phyloP scores from a whole-genome alignment of 2,113 vertebrate species.

The Sialia sialis region DNA sequence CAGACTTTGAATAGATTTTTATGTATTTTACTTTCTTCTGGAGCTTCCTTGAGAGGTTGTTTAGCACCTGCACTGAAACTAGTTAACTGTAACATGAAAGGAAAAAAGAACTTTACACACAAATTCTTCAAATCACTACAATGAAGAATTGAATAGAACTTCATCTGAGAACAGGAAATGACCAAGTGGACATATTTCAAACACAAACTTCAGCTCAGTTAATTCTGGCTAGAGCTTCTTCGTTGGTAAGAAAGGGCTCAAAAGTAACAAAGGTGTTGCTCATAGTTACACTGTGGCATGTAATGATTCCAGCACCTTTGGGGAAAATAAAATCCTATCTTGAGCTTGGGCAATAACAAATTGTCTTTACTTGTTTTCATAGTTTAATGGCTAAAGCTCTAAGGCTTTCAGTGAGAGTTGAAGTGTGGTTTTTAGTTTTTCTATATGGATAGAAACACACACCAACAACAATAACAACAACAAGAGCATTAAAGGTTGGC shows the following conservation, averaged over 20 bases:
- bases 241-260: conserved; percentile 57
- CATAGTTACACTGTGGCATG: conserved; percentile 58
- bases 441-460: conserved; percentile 73
- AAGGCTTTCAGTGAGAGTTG: conserved; percentile 74
- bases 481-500: conserved; percentile 74
- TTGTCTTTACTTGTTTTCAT: conserved; percentile 72
- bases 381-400: conserved; percentile 67
- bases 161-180: conserved; percentile 54
- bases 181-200: conserved; percentile 74
- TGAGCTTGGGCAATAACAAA: conserved; percentile 66
- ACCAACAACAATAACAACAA: background rate
- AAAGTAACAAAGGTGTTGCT: conserved; percentile 56
- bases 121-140: conserved; percentile 65
- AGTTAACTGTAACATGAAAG: conserved; percentile 69
- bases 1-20: conserved; percentile 73
- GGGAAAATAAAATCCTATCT: conserved; percentile 36
- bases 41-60: conserved; percentile 80
- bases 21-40: conserved; percentile 74
- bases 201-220: conserved; percentile 70
- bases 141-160: conserved; percentile 50
- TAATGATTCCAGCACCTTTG: conserved; percentile 68
- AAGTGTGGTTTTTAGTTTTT: conserved; percentile 78
- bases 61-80: conserved; percentile 80
- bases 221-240: conserved; percentile 76
- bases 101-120: conserved; percentile 61